Conservation (phyloP, 2,888 invertebrate species). For the Chorisops tibialis region DNA sequence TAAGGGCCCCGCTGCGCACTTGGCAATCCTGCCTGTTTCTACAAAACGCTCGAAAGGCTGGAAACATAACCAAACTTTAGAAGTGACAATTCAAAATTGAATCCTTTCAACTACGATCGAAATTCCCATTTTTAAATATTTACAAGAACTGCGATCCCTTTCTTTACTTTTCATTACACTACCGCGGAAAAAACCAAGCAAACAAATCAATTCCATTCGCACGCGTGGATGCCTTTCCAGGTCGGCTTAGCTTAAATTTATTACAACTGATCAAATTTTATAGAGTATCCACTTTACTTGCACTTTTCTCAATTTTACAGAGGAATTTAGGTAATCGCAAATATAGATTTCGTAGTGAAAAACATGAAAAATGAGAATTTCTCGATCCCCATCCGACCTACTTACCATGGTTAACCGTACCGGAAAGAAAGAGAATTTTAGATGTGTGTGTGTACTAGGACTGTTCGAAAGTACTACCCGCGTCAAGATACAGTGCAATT, state of each 20-base stretch:
- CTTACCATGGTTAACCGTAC: conserved; percentile 53
- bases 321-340: not conserved
- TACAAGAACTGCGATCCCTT: no score
- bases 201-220: no score
- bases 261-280: conserved; percentile 5
- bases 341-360: not conserved
- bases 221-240: no score
- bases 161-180: no score
- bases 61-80: not conserved
- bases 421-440: conserved; percentile 46
- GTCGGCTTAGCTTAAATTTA: no score
- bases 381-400: conserved; percentile 17
- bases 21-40: conserved; percentile 95
- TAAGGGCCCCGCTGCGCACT: conserved; percentile 84
- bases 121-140: no score
- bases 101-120: no score
- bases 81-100: no score
- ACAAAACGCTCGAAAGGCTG: conserved; percentile 91
- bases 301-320: not conserved
- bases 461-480: not conserved
- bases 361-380: conserved; percentile 4
- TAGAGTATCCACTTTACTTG: not conserved
- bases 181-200: no score
- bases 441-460: conserved; percentile 31
- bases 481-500: not conserved